Base-by-base conservation (phyloP, 2,888 invertebrate species). In the Aricia artaxerxes region DNA sequence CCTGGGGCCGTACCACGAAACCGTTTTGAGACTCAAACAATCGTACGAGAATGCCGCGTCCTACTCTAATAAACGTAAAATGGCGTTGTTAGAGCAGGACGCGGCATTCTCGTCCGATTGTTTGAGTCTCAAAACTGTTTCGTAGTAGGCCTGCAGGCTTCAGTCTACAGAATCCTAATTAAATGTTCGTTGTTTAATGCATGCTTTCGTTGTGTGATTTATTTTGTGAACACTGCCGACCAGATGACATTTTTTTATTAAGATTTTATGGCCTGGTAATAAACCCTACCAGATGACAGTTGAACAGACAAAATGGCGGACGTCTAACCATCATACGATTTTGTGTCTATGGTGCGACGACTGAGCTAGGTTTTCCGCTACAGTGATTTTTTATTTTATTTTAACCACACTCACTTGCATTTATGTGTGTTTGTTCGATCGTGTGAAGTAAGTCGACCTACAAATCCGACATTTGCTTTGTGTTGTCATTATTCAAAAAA, bases 381-480 rank as follows among this genome's bases (percentile, higher is more conserved):
- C 91, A 93, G 88, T 90, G 88, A 89, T 89, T 87, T 86, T 87
- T 85, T 85, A 86, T 85, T 83, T 83, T 16, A 5, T 69, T 69
- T 89, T 88, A 93, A 93, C 94, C 94, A 94, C 94, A 94, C 94
- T 94, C 94, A 94, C 93, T 89, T 94, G 94, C 94, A 94, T 94
- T 90, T 90, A 91, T 91, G 86, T 92, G 87, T 87, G 82, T 82
- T 75, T 79, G 78, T 49, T 77, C 79, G 80, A 79, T 79, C 82
- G 79, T 80, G 73, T 82, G 76, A 81, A 79, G 79, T 83, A 80
- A 80, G 82, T 82, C 79, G 81, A 85, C 85, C 82, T 87, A 90
- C 88, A 87, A 91, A 91, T 91, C 94, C 93, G 93, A 94, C 92
- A 92, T 93, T 92, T 90, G 91, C 89, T 91, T 90, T 88, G 91